Evolutionary conservation across 2,888 invertebrate genomes (phyloP).

Genomic region (Pocota personata): DNA sequence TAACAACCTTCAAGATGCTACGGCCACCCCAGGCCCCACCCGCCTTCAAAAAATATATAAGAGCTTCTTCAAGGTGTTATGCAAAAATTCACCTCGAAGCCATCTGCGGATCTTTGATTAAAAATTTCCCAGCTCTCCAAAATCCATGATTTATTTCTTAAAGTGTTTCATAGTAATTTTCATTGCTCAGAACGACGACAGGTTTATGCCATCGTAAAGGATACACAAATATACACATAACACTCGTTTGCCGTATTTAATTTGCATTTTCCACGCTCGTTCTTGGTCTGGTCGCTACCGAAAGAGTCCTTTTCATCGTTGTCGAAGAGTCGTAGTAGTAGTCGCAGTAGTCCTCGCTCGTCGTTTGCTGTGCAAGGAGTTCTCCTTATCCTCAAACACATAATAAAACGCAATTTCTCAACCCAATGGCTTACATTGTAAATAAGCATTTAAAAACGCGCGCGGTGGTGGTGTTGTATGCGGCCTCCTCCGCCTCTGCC

Average conservation of each 20-base stretch:
- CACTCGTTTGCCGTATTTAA: conserved; percentile 61
- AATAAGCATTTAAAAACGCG: conserved; percentile 69
- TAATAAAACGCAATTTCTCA: conserved; percentile 73
- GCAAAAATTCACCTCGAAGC: conserved; percentile 49
- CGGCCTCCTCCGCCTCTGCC: not conserved
- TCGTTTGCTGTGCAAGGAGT: conserved; percentile 30
- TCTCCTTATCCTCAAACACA: conserved; percentile 67
- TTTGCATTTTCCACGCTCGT: conserved; percentile 65
- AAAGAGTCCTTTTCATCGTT: not conserved
- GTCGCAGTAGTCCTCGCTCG: not conserved
- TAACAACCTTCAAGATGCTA: conserved; percentile 28
- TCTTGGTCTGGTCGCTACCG: conserved; percentile 21
- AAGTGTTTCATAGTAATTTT: conserved; percentile 71
- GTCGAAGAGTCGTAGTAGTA: not conserved
- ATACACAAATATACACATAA: conserved; percentile 33
- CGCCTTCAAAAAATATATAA: not conserved
- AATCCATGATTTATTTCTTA: conserved; percentile 71
- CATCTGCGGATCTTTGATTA: conserved; percentile 72
- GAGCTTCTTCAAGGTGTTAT: conserved; percentile 45
- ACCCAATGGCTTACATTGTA: conserved; percentile 71
- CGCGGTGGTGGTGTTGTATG: conserved; percentile 4
- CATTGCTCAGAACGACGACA: conserved; percentile 66
- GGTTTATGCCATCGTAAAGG: conserved; percentile 64
- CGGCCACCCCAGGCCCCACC: not conserved
- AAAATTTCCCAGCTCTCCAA: conserved; percentile 64